A percentile compares a stretch with the other conserved stretches of the same genome.
Conservation (phyloP, 2,113 vertebrate genomes). For the Alexandromys fortis region DNA sequence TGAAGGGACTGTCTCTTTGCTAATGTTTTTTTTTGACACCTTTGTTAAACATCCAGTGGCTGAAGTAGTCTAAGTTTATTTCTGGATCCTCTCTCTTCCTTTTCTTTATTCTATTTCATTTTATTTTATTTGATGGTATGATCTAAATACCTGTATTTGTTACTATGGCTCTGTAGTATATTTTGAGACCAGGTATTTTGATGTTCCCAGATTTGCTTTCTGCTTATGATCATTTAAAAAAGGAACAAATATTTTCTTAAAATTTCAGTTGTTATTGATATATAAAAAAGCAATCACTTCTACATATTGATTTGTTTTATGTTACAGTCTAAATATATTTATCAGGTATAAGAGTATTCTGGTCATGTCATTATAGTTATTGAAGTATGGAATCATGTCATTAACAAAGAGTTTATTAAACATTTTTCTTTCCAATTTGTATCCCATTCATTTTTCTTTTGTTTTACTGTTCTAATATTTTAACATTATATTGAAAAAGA, state of each 20-base stretch:
- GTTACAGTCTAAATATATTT: not conserved
- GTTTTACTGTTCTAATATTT: not conserved
- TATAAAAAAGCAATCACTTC: not conserved
- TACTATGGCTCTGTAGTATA: not conserved
- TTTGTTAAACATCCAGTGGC: not conserved
- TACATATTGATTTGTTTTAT: not conserved
- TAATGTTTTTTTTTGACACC: not conserved
- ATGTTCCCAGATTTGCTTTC: not conserved
- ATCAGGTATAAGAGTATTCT: not conserved
- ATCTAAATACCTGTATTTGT: not conserved
- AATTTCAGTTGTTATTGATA: not conserved
- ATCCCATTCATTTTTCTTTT: not conserved
- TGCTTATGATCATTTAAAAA: not conserved
- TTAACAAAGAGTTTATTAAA: not conserved
- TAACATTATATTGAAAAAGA: not conserved
- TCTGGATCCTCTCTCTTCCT: not conserved
- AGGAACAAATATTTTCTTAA: too few relatives aligned
- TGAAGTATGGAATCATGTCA: not conserved
- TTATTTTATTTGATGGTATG: too few relatives aligned
- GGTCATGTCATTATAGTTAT: not conserved
- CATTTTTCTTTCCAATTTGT: not conserved
- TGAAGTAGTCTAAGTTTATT: not conserved
- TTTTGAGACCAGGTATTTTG: not conserved
- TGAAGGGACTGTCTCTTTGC: not conserved
- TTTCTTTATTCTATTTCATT: too few relatives aligned